Evolutionary conservation across 2,797 vertebrate genomes (phyloP).

Genomic region (Rhinella marina): DNA sequence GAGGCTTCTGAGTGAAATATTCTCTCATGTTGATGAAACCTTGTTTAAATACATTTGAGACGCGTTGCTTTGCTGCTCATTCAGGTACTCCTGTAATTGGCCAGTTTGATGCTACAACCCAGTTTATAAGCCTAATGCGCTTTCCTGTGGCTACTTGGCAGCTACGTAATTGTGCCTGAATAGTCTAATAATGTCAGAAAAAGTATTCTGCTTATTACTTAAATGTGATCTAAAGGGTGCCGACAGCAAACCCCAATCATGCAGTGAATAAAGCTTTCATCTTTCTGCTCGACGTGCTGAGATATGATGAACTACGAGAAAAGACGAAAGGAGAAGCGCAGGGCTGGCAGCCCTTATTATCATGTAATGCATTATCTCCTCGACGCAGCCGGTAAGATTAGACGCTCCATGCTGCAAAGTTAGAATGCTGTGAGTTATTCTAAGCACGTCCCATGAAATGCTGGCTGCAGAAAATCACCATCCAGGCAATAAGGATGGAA

Average conservation of each 20-base stretch:
- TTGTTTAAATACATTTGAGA: background rate
- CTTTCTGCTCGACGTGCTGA: constrained; percentile 26
- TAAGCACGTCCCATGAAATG: constrained; percentile 38
- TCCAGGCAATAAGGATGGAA: constrained; percentile 17
- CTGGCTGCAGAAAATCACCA: constrained; percentile 31
- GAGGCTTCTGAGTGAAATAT: background rate
- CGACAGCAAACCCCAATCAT: constrained; percentile 39
- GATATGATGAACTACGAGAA: constrained; percentile 52
- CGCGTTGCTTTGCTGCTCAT: background rate
- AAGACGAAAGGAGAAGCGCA: constrained; percentile 43
- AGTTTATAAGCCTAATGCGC: background rate
- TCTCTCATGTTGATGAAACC: background rate
- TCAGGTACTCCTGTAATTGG: background rate
- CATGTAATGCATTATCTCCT: constrained; percentile 51
- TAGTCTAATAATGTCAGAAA: constrained; percentile 42
- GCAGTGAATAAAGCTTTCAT: constrained; percentile 37
- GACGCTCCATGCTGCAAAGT: constrained; percentile 32
- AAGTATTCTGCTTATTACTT: constrained; percentile 49
- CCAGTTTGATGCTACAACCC: background rate
- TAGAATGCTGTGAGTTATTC: constrained; percentile 40
- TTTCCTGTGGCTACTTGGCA: constrained; percentile 13
- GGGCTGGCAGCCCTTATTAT: constrained; percentile 24
- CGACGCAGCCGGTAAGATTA: constrained; percentile 13
- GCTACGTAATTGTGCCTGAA: constrained; percentile 7
- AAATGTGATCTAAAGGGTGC: constrained; percentile 53